phyloP scores from a whole-genome alignment of 2,113 vertebrate species.

The Pholis gunnellus region DNA sequence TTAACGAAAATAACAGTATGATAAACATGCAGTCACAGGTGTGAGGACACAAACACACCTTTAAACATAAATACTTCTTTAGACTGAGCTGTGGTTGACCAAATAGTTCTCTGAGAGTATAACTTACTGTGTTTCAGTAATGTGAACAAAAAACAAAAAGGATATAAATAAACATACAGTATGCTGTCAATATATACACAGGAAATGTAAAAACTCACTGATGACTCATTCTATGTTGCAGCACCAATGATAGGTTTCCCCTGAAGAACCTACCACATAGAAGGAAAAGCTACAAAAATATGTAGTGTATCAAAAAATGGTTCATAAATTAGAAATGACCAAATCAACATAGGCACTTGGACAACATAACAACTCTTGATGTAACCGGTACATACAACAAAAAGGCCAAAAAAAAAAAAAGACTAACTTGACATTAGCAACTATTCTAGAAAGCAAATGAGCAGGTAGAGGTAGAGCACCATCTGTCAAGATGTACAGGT shows the following conservation, averaged over 20 bases:
- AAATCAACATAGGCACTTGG: conserved; percentile 87
- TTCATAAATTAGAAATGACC: conserved; percentile 95
- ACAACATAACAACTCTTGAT: conserved; percentile 89
- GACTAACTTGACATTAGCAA: conserved; percentile 85
- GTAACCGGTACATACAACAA: conserved; percentile 95
- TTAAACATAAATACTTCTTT: conserved; percentile 83
- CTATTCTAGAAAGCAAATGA: conserved; percentile 83
- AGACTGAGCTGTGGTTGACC: conserved; percentile 71
- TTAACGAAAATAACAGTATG: conserved; percentile 57
- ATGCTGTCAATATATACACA: conserved; percentile 94
- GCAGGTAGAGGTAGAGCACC: conserved; percentile 94
- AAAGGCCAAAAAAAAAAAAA: conserved; percentile 65
- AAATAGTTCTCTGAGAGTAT: conserved; percentile 82
- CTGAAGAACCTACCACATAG: conserved; percentile 82
- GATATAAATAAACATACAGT: conserved; percentile 87
- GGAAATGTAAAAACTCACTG: conserved; percentile 75
- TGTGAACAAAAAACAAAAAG: conserved; percentile 74
- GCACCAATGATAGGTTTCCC: conserved; percentile 85
- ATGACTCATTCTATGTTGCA: conserved; percentile 79
- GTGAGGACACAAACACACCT: conserved; percentile 73
- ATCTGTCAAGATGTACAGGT: conserved; percentile 87
- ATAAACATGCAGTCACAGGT: conserved; percentile 66
- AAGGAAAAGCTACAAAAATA: conserved; percentile 79
- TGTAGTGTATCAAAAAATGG: conserved; percentile 81
- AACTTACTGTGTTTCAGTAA: conserved; percentile 84